Evolutionary conservation across 2,113 vertebrate genomes (phyloP).

Genomic region (Bambusicola thoracicus): DNA sequence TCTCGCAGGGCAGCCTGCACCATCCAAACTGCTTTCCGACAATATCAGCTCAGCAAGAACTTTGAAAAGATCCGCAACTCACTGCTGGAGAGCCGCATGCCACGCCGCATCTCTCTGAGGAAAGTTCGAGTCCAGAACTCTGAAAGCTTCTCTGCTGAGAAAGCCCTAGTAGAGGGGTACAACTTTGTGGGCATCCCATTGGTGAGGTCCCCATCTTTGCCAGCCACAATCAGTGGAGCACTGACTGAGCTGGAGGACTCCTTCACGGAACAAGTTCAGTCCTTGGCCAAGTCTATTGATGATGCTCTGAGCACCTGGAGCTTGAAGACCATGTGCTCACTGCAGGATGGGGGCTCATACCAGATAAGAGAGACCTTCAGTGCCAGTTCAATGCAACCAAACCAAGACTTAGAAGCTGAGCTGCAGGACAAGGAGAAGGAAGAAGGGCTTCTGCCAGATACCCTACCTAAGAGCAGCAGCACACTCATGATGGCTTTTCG

Average conservation of each 20-base stretch:
- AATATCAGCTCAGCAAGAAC: slow-evolving; percentile 99
- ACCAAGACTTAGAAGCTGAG: slow-evolving; percentile 77
- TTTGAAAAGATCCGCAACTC: slow-evolving; percentile 99
- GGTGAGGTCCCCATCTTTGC: slow-evolving; percentile 89
- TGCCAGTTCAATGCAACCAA: slow-evolving; percentile 69
- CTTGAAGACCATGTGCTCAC: slow-evolving; percentile 92
- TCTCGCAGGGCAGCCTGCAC: slow-evolving; percentile 94
- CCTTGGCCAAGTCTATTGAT: slow-evolving; percentile 96
- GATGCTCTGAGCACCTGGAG: slow-evolving; percentile 98
- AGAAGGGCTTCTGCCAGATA: slow-evolving; percentile 69
- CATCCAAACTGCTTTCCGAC: slow-evolving; percentile 97
- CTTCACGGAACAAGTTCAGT: slow-evolving; percentile 96
- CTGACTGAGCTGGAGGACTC: slow-evolving; percentile 97
- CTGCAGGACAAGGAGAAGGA: slow-evolving; percentile 81
- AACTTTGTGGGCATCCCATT: slow-evolving; percentile 89
- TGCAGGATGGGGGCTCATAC: slow-evolving; percentile 87
- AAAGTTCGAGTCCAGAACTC: slow-evolving; percentile 89
- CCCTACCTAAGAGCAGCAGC: slow-evolving; percentile 88
- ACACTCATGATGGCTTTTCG: slow-evolving; percentile 98
- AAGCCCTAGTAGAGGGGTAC: slow-evolving; percentile 91
- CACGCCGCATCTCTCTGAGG: slow-evolving; percentile 93
- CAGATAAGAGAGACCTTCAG: slow-evolving; percentile 91
- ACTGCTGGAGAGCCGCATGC: slow-evolving; percentile 93
- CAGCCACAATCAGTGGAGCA: slow-evolving; percentile 85
- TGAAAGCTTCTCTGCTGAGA: slow-evolving; percentile 90